Evolutionary conservation across 2,113 vertebrate genomes (phyloP).

Genomic region (Raja brachyura): DNA sequence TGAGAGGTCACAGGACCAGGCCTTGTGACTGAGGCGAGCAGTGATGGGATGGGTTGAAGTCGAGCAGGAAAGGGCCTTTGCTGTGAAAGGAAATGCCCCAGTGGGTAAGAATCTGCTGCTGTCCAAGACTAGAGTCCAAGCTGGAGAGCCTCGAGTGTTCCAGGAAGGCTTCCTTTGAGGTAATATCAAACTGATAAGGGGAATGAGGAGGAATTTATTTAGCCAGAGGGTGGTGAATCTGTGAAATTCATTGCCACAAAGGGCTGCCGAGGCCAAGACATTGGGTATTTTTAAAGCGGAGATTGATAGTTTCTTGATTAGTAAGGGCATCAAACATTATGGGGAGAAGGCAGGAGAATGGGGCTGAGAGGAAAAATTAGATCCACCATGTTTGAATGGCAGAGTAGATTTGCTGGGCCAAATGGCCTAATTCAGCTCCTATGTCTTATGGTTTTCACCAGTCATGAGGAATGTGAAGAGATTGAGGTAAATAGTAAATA

Average conservation of each 20-base stretch:
- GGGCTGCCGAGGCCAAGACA: too few species aligned
- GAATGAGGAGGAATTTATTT: too few species aligned
- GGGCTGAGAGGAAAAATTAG: too few species aligned
- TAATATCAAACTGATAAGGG: neutral
- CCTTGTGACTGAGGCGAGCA: neutral
- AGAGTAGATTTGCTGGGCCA: too few species aligned
- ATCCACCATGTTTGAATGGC: too few species aligned
- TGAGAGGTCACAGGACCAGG: neutral
- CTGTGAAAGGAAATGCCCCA: neutral
- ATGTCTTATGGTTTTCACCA: neutral
- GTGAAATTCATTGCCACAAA: too few species aligned
- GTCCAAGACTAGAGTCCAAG: neutral
- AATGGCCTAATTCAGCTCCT: too few species aligned
- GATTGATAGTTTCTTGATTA: too few species aligned
- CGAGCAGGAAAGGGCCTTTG: neutral
- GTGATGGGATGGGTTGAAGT: neutral
- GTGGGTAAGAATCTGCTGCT: neutral
- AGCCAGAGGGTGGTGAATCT: too few species aligned
- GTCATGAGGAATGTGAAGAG: neutral
- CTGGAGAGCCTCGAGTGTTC: neutral
- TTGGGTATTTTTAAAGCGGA: too few species aligned
- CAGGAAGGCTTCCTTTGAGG: neutral
- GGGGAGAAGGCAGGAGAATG: too few species aligned
- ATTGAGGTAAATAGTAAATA: neutral
- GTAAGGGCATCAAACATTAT: too few species aligned